These are phyloP conservation scores for Panurus biarmicus DNA, from an alignment of 2,113 vertebrate genomes.

Conservation along the genomic window DNA sequence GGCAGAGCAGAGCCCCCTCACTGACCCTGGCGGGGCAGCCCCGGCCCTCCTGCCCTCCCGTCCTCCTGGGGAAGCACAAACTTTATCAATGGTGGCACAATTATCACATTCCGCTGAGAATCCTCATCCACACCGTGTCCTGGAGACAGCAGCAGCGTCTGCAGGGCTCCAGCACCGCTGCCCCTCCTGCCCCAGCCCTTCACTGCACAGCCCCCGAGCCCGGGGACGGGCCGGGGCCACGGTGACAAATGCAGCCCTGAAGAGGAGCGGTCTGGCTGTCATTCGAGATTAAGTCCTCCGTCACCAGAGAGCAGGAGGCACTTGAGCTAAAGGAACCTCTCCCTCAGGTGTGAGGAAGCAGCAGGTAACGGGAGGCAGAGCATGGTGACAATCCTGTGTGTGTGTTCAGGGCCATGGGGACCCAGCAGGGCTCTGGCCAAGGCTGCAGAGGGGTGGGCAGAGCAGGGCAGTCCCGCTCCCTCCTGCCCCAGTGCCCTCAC, in stretches of 20 bases:
- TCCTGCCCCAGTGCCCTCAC: background rate
- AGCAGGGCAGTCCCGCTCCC: background rate
- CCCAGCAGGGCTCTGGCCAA: background rate
- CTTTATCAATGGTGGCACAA: background rate
- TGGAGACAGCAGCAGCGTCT: background rate
- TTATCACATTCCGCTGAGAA: rapidly evolving
- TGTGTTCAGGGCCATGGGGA: background rate
- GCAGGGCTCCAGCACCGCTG: rapidly evolving
- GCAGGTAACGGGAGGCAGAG: background rate
- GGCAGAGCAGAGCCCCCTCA: background rate
- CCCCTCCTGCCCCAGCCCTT: background rate
- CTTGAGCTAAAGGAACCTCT: background rate
- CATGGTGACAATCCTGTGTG: rapidly evolving
- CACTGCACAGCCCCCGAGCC: background rate
- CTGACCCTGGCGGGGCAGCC: background rate
- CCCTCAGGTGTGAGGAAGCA: background rate
- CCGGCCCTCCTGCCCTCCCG: background rate
- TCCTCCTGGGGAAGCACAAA: background rate
- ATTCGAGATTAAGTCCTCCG: background rate
- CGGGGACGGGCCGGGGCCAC: rapidly evolving
- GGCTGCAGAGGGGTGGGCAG: background rate
- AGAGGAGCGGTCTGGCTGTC: background rate
- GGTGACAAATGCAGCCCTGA: background rate
- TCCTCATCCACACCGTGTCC: rapidly evolving
- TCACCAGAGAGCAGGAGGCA: background rate